A percentile compares a stretch with the other conserved stretches of the same genome.
Evolutionary conservation across 2,888 invertebrate species (phyloP).

Genomic region (Ormyrus pomaceus): DNA sequence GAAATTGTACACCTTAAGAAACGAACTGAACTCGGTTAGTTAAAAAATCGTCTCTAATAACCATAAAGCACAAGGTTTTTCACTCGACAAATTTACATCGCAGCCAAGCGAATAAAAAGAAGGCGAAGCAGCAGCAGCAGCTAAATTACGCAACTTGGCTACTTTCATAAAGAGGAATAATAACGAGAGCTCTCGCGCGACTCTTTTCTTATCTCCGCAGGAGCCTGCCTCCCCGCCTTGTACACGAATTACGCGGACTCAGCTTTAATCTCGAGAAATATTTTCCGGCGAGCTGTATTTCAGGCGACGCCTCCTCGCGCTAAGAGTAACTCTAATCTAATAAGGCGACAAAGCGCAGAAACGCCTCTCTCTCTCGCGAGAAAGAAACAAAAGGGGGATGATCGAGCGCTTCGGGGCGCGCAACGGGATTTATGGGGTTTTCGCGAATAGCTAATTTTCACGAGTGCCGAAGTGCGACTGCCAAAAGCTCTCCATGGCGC

Average conservation of each 20-base stretch:
- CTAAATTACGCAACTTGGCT: slow-evolving; percentile 29
- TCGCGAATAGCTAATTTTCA: not conserved
- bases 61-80: too few species aligned
- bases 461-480: slow-evolving; percentile 1
- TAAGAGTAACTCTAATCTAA: slow-evolving; percentile 53
- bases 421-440: too few species aligned
- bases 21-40: not conserved
- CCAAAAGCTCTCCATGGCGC: not conserved
- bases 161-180: slow-evolving; percentile 37
- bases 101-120: not conserved
- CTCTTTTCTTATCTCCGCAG: slow-evolving; percentile 47
- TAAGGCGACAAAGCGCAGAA: slow-evolving; percentile 53
- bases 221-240: not conserved
- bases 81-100: too few species aligned
- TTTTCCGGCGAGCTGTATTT: slow-evolving; percentile 61
- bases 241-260: slow-evolving; percentile 22
- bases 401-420: too few species aligned
- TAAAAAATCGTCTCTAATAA: not conserved
- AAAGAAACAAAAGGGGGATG: slow-evolving; percentile 42
- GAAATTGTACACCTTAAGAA: too few species aligned
- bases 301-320: slow-evolving; percentile 25
- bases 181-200: slow-evolving; percentile 11
- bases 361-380: not conserved
- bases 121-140: not conserved
- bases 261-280: slow-evolving; percentile 72